Percentiles rank a stretch among this genome's conserved stretches.
Conservation (phyloP, 2,797 vertebrate species). For the Sebastes taczanowskii region DNA sequence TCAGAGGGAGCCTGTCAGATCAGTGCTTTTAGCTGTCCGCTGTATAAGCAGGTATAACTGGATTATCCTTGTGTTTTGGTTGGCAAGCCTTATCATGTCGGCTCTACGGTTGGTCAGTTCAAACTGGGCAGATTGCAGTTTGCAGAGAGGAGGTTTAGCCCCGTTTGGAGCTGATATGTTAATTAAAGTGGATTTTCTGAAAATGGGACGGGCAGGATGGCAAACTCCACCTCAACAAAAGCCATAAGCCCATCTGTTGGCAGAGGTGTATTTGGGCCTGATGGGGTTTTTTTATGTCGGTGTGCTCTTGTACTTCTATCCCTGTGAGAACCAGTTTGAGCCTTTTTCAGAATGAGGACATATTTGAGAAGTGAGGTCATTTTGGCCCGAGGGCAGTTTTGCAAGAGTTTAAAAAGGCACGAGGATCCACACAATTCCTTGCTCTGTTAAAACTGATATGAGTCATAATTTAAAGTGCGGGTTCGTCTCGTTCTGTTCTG, state of each 20-base stretch:
- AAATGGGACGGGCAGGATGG: slow-evolving; percentile 70
- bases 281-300: slow-evolving; percentile 43
- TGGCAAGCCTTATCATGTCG: slow-evolving; percentile 69
- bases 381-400: slow-evolving; percentile 19
- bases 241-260: slow-evolving; percentile 79
- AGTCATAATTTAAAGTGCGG: background rate
- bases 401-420: background rate
- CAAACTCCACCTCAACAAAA: slow-evolving; percentile 75
- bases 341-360: slow-evolving; percentile 31
- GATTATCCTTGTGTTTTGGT: slow-evolving; percentile 75
- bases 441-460: background rate
- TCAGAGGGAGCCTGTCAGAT: slow-evolving; percentile 56
- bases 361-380: slow-evolving; percentile 30
- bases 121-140: slow-evolving; percentile 77
- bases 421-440: background rate
- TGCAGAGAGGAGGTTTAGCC: slow-evolving; percentile 75
- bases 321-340: slow-evolving; percentile 45
- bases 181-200: slow-evolving; percentile 82
- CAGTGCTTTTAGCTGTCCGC: slow-evolving; percentile 62
- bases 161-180: slow-evolving; percentile 81
- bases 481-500: no score
- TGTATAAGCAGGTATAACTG: slow-evolving; percentile 77
- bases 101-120: slow-evolving; percentile 71
- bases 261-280: slow-evolving; percentile 63
- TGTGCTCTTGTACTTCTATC: slow-evolving; percentile 41